These are phyloP conservation scores for Antheraea pernyi DNA, from an alignment of 1,140 invertebrate species.

Conservation along the genomic window DNA sequence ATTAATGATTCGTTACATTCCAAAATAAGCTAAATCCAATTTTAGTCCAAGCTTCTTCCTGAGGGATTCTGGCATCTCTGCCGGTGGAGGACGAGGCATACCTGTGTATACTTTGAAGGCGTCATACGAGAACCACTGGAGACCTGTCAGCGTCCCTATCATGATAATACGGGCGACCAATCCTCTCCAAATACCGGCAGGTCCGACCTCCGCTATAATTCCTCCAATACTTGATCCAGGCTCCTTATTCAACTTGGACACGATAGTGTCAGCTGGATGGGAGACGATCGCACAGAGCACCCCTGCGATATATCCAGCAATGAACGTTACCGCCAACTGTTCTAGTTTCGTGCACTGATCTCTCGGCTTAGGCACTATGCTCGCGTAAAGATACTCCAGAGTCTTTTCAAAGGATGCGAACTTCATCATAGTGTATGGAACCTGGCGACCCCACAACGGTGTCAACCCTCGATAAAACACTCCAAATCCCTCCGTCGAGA, in stretches of 20 bases:
- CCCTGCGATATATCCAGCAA: conserved; percentile 87
- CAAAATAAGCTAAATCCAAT: too few species aligned
- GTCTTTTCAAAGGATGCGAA: conserved; percentile 93
- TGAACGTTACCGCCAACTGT: conserved; percentile 89
- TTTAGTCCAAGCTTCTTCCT: conserved; percentile 53
- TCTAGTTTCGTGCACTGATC: conserved; percentile 88
- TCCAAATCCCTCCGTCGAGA: conserved; percentile 79
- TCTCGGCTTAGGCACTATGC: conserved; percentile 89
- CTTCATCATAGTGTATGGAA: conserved; percentile 96
- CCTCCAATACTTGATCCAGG: conserved; percentile 84
- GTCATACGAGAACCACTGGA: conserved; percentile 95
- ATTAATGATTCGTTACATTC: too few species aligned
- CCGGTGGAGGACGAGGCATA: conserved; percentile 82
- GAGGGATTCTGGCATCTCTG: conserved; percentile 54
- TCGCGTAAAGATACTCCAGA: conserved; percentile 88
- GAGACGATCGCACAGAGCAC: conserved; percentile 94
- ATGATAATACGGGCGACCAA: conserved; percentile 91
- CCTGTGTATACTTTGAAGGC: conserved; percentile 84
- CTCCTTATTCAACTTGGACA: conserved; percentile 92
- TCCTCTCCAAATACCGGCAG: conserved; percentile 90
- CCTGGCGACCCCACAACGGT: conserved; percentile 91
- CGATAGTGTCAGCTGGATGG: conserved; percentile 85
- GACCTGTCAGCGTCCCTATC: conserved; percentile 93
- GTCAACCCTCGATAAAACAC: conserved; percentile 89
- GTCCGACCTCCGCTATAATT: conserved; percentile 86